Evolutionary conservation across 1,140 invertebrate genomes (phyloP).

Genomic region (Patella vulgata): DNA sequence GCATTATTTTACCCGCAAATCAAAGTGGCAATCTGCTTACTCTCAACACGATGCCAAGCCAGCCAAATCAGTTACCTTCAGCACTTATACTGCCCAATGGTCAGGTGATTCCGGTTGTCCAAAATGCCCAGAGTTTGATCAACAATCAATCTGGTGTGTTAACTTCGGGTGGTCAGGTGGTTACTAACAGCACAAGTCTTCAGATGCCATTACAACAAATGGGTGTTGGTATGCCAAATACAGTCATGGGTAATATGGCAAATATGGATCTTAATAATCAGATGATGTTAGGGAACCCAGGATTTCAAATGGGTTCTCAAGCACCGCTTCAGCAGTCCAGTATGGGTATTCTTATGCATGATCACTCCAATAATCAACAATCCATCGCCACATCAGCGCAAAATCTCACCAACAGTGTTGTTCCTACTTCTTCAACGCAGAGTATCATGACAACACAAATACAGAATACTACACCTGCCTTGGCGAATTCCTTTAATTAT

Average conservation of each 20-base stretch:
- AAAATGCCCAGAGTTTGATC: slow-evolving; percentile 57
- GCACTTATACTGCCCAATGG: slow-evolving; percentile 67
- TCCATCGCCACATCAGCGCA: slow-evolving; percentile 22
- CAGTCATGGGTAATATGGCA: not conserved
- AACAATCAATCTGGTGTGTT: not conserved
- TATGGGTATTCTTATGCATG: slow-evolving; percentile 16
- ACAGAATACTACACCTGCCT: slow-evolving; percentile 15
- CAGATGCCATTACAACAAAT: not conserved
- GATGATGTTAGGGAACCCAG: not conserved
- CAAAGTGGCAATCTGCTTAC: slow-evolving; percentile 44
- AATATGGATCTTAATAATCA: slow-evolving; percentile 3
- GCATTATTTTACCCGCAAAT: slow-evolving; percentile 38
- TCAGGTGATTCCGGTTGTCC: slow-evolving; percentile 67
- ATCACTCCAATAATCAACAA: slow-evolving; percentile 40
- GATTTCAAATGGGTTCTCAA: not conserved
- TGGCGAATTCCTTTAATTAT: no score
- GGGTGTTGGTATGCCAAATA: not conserved
- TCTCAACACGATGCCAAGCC: slow-evolving; percentile 47
- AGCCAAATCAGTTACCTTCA: slow-evolving; percentile 58
- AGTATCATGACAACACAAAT: slow-evolving; percentile 38
- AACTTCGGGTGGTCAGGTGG: not conserved
- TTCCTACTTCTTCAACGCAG: slow-evolving; percentile 31
- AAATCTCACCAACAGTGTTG: slow-evolving; percentile 23
- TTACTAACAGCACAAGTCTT: not conserved
- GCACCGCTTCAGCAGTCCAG: slow-evolving; percentile 9